These are phyloP conservation scores for Enoplosus armatus DNA, from an alignment of 2,797 vertebrate species.

Conservation along the genomic window DNA sequence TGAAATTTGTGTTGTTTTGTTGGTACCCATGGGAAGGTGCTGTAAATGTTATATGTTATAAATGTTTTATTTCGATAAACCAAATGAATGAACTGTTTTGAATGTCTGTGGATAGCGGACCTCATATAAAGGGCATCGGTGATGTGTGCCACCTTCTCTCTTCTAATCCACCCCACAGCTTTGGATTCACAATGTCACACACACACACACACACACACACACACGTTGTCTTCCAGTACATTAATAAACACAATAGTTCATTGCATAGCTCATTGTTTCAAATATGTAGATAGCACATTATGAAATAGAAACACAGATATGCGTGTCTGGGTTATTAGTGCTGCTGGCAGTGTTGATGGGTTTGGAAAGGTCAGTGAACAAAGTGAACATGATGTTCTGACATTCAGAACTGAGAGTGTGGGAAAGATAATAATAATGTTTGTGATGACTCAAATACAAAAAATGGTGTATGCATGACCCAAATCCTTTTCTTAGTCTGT, in stretches of 20 bases:
- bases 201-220: background rate
- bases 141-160: too few species aligned
- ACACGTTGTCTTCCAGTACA: slow-evolving; percentile 21
- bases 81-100: slow-evolving; percentile 8
- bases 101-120: background rate
- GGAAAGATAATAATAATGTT: slow-evolving; percentile 71
- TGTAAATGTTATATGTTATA: slow-evolving; percentile 5
- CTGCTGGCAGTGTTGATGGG: slow-evolving; percentile 63
- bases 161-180: too few species aligned
- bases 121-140: slow-evolving; percentile 33
- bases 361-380: slow-evolving; percentile 81
- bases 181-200: slow-evolving; percentile 24
- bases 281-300: slow-evolving; percentile 57
- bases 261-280: slow-evolving; percentile 55
- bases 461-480: slow-evolving; percentile 16
- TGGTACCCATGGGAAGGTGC: background rate
- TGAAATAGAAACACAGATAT: slow-evolving; percentile 58
- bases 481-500: slow-evolving; percentile 25
- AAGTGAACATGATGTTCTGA: slow-evolving; percentile 74
- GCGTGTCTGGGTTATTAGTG: slow-evolving; percentile 68
- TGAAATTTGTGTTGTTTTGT: slow-evolving; percentile 1
- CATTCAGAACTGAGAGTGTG: slow-evolving; percentile 79
- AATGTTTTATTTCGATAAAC: slow-evolving; percentile 2
- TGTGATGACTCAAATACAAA: slow-evolving; percentile 59
- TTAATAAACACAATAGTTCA: slow-evolving; percentile 46